phyloP scores from a whole-genome alignment of 2,113 vertebrate species.

The Campylomormyrus tamandua region DNA sequence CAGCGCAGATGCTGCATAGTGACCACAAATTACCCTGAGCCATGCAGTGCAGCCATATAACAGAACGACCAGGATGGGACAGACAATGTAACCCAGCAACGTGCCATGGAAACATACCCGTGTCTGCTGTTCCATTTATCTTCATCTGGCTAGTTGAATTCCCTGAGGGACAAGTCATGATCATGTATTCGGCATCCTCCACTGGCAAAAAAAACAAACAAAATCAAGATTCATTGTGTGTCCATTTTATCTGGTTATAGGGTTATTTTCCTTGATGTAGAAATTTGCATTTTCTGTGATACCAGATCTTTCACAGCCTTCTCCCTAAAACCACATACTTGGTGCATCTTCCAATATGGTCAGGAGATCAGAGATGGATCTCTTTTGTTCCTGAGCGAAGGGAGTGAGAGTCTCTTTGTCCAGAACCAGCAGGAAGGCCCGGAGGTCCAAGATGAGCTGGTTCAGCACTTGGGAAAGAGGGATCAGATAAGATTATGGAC shows the following conservation, averaged over 20 bases:
- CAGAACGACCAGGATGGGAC: neutral
- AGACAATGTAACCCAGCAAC: neutral
- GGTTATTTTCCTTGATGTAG: neutral
- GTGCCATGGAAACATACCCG: neutral
- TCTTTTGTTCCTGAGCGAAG: neutral
- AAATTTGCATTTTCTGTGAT: neutral
- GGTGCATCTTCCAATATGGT: neutral
- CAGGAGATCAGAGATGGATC: neutral
- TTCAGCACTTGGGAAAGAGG: conserved; percentile 4
- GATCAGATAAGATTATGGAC: neutral
- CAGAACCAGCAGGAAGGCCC: conserved; percentile 6
- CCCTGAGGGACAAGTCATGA: conserved; percentile 3
- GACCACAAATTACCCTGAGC: neutral
- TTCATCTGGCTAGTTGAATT: neutral
- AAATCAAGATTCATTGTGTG: neutral
- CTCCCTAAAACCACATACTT: neutral
- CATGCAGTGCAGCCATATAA: neutral
- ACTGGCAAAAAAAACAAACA: neutral
- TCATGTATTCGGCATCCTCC: conserved; percentile 2
- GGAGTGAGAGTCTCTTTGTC: conserved; percentile 1
- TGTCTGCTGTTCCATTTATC: neutral
- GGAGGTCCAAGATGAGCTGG: neutral
- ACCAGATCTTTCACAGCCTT: neutral
- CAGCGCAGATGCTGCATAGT: neutral
- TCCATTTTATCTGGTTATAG: no score